Evolutionary conservation across 2,797 vertebrate species (phyloP), one percentile per base, ranked within the genome.

Genomic region (Echiichthys vipera): DNA sequence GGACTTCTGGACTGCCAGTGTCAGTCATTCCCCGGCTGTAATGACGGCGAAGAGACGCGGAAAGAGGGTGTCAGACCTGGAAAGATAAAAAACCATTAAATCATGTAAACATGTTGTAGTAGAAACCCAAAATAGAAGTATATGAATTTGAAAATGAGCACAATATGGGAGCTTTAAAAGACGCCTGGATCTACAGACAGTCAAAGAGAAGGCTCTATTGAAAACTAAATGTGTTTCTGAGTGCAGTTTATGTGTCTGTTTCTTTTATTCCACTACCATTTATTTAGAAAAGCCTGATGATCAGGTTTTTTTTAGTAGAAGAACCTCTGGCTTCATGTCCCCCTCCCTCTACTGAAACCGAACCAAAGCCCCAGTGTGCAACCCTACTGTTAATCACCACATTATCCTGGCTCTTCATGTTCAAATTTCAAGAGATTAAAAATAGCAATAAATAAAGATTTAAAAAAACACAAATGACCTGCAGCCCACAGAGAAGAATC

Each of bases 341-440:
- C 34, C 14, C 13, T n/a, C 34, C 34, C 34, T 12, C 12, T 36
- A 14, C 45, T 72, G 51, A 69, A 56, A 36, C 51, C 15, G 54
- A 72, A 53, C 56, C 47, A 64, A 76, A 80, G 65, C 25, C 63
- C 55, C 25, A 42, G 34, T 67, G 32, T 53, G 65, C 63, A 63
- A 32, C 65, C 49, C 49, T 72, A 42, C 61, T 73, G 50, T 74
- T 78, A 85, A 81, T 78, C 50, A 32, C 50, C 61, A 62, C 57
- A 80, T 85, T 84, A 83, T 79, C 73, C 71, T 71, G 13, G 7
- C 64, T 84, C 55, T 82, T 88, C 68, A 84, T 83, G 80, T 76
- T 79, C 62, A 77, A 77, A 88, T 84, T 82, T 85, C 40, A 76
- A 67, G 67, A 80, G 75, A 89, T 83, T 89, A 86, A 85, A 90